Base-by-base conservation (phyloP, 1,140 invertebrate species). In the Drosophila setifemur region DNA sequence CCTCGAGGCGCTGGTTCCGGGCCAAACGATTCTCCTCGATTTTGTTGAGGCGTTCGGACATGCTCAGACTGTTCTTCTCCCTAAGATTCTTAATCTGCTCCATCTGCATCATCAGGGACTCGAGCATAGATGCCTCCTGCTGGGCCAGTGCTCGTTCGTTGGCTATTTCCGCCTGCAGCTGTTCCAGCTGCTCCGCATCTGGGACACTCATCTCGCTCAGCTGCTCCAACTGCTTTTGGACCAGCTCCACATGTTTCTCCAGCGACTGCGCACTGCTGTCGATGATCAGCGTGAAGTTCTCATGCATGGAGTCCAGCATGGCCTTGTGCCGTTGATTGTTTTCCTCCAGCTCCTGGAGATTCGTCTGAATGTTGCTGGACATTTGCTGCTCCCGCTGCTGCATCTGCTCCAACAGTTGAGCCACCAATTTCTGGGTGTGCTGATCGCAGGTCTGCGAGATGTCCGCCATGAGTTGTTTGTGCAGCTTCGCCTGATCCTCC, bases 251-350 rank as follows among this genome's bases (percentile, higher is more conserved):
- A 43, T 89, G 79, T 2, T 52, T 48, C 12, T 72, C 31, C 40
- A 85, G 8, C 1, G 70, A 23, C 2, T 52, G 37, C 0, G 57
- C 50, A 12, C 64, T 79, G 12, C 28, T 40, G 4, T 75, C 57
- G 5, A 89, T 78, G 1, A 68, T 73, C 4, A 69, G 28, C 0
- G 67, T 29, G 40, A 88, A 75, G 4, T 47, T 57, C 9, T 86
- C 69, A 3, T 73, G 66, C 72, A 83, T 73, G 4, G 39, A 50
- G 9, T 88, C 78, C 5, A 90, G 42, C 4, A 55, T 68, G 1
- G 50, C 35, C 25, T 63, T 72, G 19, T 90, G 88, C 1, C 67
- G 47, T 12, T 81, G 64, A 25, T 81, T 82, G 12, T 68, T 82
- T 0, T 43, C 40, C 29, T 78, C 61, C 18, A 89, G 39, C 14